Evolutionary conservation across 2,888 invertebrate species (phyloP).

Genomic region (Piscicola geometra): DNA sequence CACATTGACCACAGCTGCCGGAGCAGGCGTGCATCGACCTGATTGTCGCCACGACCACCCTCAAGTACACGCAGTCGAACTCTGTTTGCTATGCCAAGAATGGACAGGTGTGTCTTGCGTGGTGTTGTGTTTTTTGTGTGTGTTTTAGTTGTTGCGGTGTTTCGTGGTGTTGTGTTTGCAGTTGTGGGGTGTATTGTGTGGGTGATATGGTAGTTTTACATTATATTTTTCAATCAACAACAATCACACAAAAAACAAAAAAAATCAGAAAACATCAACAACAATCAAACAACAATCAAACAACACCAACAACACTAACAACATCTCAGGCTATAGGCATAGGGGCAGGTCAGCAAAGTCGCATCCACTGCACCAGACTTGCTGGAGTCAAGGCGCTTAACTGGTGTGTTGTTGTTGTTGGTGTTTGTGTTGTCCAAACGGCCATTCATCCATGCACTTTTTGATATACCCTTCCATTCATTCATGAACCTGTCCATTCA

Average conservation of each 20-base stretch:
- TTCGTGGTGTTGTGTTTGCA: no score
- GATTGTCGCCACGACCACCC: conserved; percentile 87
- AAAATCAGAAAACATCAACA: neutral
- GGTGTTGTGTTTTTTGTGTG: neutral
- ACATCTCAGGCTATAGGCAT: conserved; percentile 79
- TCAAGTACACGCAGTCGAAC: conserved; percentile 97
- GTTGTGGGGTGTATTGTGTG: neutral
- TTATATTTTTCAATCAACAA: neutral
- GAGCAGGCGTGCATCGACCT: conserved; percentile 77
- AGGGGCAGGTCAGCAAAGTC: conserved; percentile 96
- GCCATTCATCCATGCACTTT: neutral
- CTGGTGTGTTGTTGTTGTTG: conserved; percentile 73
- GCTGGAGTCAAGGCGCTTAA: conserved; percentile 95
- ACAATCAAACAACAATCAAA: neutral
- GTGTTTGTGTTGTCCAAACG: neutral
- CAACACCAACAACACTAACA: neutral
- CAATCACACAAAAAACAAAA: neutral
- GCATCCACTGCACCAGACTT: conserved; percentile 93
- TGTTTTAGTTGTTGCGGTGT: neutral
- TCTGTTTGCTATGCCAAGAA: conserved; percentile 93
- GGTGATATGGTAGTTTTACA: neutral
- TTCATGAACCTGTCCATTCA: no score
- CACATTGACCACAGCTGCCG: conserved; percentile 60
- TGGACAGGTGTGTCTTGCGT: conserved; percentile 64
- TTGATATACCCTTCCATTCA: no score